Conservation (phyloP, 2,888 invertebrate species). For the Onthophagus sagittarius region DNA sequence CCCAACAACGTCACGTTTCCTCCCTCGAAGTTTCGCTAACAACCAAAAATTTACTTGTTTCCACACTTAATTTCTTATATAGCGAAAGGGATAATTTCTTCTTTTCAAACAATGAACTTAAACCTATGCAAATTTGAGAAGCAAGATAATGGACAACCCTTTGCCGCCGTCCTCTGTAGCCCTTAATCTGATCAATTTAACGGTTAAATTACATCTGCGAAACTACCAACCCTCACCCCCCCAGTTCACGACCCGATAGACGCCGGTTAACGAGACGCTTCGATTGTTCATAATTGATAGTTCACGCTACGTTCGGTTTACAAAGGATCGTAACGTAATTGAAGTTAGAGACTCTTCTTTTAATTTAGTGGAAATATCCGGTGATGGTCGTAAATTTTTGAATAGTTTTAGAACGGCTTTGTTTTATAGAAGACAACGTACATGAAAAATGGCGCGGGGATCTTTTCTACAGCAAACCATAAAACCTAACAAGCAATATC, state of each 20-base stretch:
- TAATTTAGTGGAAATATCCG: neutral
- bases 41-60: neutral
- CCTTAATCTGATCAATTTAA: neutral
- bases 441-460: neutral
- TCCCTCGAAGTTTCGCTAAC: neutral
- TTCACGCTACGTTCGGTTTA: neutral
- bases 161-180: neutral
- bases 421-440: neutral
- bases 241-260: neutral
- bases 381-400: neutral
- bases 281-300: neutral
- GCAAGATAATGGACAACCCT: too few relatives aligned
- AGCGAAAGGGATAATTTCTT: too few relatives aligned
- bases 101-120: neutral
- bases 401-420: neutral
- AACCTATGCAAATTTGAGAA: neutral
- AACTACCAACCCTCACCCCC: neutral
- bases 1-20: neutral
- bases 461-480: neutral
- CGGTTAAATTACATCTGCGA: neutral
- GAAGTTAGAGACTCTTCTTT: neutral
- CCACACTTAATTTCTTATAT: neutral
- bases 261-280: neutral
- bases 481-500: neutral
- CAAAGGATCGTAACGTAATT: neutral